Percentiles rank a stretch among this genome's conserved stretches.
phyloP scores from a whole-genome alignment of 2,888 invertebrate genomes.

The Heliconius charithonia region DNA sequence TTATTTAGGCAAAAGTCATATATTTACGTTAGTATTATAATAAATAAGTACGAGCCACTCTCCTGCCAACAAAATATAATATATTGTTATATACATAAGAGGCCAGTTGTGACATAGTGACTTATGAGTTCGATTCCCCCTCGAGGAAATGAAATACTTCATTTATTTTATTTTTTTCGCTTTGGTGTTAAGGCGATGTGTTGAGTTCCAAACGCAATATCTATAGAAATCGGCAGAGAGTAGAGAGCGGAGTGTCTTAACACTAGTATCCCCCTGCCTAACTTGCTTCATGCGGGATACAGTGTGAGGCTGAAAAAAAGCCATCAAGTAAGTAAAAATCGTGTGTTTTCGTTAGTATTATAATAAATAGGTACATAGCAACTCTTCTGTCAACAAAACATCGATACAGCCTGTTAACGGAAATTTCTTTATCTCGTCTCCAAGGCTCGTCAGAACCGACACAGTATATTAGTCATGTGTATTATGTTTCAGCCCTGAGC shows the following conservation, averaged over 20 bases:
- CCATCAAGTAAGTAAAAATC: not conserved
- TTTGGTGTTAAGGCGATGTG: no score
- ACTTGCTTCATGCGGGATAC: no score
- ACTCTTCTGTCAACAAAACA: slow-evolving; percentile 1
- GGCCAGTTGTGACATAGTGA: no score
- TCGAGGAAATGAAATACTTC: no score
- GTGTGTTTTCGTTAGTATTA: not conserved
- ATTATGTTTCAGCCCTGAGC: slow-evolving; percentile 8
- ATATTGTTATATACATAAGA: no score
- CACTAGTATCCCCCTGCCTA: no score
- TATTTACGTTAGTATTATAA: not conserved
- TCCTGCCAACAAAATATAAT: not conserved
- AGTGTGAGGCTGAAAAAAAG: no score
- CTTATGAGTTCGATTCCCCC: no score
- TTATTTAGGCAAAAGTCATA: not conserved
- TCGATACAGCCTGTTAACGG: slow-evolving; percentile 5
- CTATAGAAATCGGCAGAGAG: no score
- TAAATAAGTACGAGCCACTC: not conserved
- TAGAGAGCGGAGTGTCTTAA: no score
- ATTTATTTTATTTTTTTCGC: no score
- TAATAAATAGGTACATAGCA: not conserved
- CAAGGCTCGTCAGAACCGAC: not conserved
- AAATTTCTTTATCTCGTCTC: slow-evolving; percentile 14
- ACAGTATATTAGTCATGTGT: slow-evolving; percentile 10
- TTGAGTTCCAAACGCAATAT: no score